Conservation (phyloP, 2,888 invertebrate genomes). For the Villa cingulata region DNA sequence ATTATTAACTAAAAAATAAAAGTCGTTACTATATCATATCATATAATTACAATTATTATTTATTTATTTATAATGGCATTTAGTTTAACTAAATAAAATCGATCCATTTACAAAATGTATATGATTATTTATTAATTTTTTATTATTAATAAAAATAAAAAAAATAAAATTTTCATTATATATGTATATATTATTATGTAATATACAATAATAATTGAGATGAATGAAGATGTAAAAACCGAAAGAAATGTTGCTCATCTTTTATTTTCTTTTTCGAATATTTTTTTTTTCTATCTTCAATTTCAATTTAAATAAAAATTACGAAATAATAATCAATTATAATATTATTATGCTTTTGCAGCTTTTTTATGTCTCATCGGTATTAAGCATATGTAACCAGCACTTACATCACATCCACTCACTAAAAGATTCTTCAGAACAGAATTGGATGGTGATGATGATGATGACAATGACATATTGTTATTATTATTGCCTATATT, state of each 20-base stretch:
- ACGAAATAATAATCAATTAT: constrained; percentile 1
- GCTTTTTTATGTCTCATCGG: constrained; percentile 46
- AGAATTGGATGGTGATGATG: constrained; percentile 30
- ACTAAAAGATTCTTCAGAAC: constrained; percentile 90
- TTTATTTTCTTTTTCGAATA: not conserved
- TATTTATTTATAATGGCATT: no score
- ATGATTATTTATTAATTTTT: not conserved
- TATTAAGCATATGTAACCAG: constrained; percentile 79
- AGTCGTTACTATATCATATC: no score
- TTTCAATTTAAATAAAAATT: not conserved
- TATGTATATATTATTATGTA: no score
- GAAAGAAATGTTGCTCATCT: no score
- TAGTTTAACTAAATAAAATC: constrained; percentile 25
- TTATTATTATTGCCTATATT: constrained; percentile 15
- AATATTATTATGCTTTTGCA: constrained; percentile 30
- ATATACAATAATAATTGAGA: no score
- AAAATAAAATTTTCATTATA: no score
- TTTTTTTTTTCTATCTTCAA: not conserved
- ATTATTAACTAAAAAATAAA: no score
- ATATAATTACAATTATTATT: no score
- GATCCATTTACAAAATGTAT: constrained; percentile 34
- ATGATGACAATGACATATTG: constrained; percentile 26
- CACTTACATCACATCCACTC: constrained; percentile 88
- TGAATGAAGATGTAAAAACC: no score
- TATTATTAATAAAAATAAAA: no score